A percentile compares a stretch with the other conserved stretches of the same genome.
Evolutionary conservation across 2,888 invertebrate genomes (phyloP).

Genomic region (Gari tellinella): DNA sequence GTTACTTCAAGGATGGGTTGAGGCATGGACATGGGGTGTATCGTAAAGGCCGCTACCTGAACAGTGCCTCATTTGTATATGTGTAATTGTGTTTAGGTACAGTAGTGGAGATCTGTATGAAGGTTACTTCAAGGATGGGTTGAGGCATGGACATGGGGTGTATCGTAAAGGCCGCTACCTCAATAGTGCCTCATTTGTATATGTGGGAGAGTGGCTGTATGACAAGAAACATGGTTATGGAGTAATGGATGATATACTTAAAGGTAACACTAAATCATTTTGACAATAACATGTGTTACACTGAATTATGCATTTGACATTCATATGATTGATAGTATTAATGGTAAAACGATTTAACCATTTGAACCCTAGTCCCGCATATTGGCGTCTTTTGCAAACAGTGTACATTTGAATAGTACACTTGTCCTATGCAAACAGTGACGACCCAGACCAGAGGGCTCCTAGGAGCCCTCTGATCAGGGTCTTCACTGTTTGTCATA

Average conservation of each 20-base stretch:
- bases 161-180: slow-evolving; percentile 91
- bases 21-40: slow-evolving; percentile 94
- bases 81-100: slow-evolving; percentile 87
- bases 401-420: no score
- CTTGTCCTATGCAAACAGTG: no score
- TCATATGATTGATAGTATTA: no score
- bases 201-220: slow-evolving; percentile 94
- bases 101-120: slow-evolving; percentile 92
- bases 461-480: no score
- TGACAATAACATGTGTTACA: no score
- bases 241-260: slow-evolving; percentile 93
- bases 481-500: no score
- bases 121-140: slow-evolving; percentile 94
- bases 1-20: slow-evolving; percentile 93
- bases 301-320: no score
- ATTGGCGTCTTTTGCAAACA: no score
- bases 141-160: slow-evolving; percentile 93
- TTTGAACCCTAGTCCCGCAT: no score
- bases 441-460: no score
- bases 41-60: slow-evolving; percentile 91
- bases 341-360: no score
- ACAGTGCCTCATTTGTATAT: slow-evolving; percentile 90
- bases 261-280: slow-evolving; percentile 85
- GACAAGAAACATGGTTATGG: slow-evolving; percentile 94
- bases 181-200: slow-evolving; percentile 89